A percentile compares a stretch with the other conserved stretches of the same genome.
These are phyloP conservation scores for Gymnocypris eckloni DNA, from an alignment of 2,797 vertebrate species.

Conservation along the genomic window DNA sequence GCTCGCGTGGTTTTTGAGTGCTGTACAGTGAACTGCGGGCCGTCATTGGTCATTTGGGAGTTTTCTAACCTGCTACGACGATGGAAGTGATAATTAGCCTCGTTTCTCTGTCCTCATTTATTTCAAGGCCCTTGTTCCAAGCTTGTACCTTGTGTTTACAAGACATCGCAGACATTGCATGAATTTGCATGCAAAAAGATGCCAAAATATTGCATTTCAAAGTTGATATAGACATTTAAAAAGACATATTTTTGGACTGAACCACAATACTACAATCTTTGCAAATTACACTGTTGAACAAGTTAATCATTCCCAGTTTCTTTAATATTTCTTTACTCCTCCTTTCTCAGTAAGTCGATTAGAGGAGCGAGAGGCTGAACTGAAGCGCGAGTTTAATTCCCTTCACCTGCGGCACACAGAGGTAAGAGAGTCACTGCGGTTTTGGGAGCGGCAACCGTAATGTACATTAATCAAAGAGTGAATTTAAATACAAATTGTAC, in stretches of 20 bases:
- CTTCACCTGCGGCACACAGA: constrained; percentile 96
- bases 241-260: neutral
- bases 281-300: neutral
- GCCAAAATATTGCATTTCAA: neutral
- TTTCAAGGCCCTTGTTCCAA: neutral
- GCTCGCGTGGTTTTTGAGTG: neutral
- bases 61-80: neutral
- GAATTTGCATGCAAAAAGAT: neutral
- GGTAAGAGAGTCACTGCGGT: constrained; percentile 70
- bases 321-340: neutral
- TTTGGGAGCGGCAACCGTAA: neutral
- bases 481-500: too few species aligned
- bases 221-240: neutral
- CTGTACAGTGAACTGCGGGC: neutral
- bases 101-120: constrained; percentile 28
- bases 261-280: neutral
- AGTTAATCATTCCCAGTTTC: neutral
- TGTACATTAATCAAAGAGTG: too few species aligned
- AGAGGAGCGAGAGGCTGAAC: constrained; percentile 94
- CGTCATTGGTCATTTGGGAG: neutral
- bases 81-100: constrained; percentile 21
- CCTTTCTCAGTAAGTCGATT: constrained; percentile 86
- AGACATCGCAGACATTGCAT: neutral
- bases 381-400: constrained; percentile 96
- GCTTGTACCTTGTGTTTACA: neutral